Evolutionary conservation across 2,888 invertebrate genomes (phyloP).

Genomic region (Nephrotoma appendiculata): DNA sequence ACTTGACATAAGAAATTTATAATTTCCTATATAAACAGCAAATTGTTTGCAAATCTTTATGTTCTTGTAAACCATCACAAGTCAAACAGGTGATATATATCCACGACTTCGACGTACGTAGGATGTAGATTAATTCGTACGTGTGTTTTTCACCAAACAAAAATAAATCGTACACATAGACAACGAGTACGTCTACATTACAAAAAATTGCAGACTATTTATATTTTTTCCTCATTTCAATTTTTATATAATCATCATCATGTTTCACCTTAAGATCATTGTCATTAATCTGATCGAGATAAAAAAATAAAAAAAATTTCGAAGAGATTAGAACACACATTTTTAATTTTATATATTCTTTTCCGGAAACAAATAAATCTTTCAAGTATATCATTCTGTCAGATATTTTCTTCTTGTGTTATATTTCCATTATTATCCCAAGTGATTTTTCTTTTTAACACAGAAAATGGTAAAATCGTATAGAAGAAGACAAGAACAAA

Average conservation of each 20-base stretch:
- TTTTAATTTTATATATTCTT: neutral
- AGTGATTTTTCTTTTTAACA: neutral
- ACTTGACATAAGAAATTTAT: neutral
- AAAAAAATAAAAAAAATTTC: neutral
- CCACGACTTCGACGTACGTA: neutral
- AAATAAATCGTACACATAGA: neutral
- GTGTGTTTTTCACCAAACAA: neutral
- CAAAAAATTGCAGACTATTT: neutral
- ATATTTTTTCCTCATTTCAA: neutral
- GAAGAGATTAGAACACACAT: neutral
- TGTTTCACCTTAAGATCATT: neutral
- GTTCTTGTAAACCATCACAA: neutral
- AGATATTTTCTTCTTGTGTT: neutral
- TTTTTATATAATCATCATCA: neutral
- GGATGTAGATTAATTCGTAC: neutral
- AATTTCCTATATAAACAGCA: neutral
- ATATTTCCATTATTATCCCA: neutral
- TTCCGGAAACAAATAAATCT: constrained; percentile 3
- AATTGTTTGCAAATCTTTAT: neutral
- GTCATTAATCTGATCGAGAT: neutral
- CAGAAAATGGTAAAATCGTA: neutral
- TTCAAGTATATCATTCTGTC: constrained; percentile 1
- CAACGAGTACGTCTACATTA: neutral
- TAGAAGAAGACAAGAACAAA: neutral
- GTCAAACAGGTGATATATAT: neutral